Percentiles rank a stretch among this genome's conserved stretches.
Evolutionary conservation across 2,113 vertebrate genomes (phyloP).

Genomic region (Carollia perspicillata): DNA sequence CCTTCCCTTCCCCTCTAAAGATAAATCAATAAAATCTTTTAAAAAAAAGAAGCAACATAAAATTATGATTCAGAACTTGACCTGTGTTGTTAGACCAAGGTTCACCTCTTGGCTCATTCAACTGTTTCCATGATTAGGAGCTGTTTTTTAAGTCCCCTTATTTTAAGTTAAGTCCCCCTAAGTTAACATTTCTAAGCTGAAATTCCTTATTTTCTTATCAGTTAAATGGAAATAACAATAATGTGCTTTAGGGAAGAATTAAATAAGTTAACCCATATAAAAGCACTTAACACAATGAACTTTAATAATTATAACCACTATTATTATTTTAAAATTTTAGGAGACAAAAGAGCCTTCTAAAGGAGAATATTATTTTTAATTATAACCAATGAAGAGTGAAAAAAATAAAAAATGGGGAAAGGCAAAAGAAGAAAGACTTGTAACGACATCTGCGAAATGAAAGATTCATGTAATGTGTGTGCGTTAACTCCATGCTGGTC

Average conservation of each 20-base stretch:
- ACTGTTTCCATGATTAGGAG: not conserved
- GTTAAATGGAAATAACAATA: not conserved
- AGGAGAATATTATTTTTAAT: not conserved
- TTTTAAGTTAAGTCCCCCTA: not conserved
- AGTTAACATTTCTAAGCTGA: not conserved
- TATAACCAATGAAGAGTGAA: not conserved
- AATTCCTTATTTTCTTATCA: constrained; percentile 6
- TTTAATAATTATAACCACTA: not conserved
- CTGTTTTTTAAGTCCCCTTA: not conserved
- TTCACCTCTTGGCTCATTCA: not conserved
- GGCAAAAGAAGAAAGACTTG: not conserved
- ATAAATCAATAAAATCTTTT: too few relatives aligned
- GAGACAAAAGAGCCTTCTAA: constrained; percentile 7
- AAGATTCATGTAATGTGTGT: not conserved
- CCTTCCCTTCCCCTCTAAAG: too few relatives aligned
- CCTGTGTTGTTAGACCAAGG: not conserved
- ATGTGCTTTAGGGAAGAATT: not conserved
- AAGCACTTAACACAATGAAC: not conserved
- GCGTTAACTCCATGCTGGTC: not conserved
- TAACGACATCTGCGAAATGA: not conserved
- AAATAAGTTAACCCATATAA: not conserved
- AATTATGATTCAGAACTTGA: not conserved
- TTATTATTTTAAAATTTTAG: not conserved
- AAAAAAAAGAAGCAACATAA: not conserved
- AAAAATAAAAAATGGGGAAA: not conserved